These are phyloP conservation scores for Clarias fuscus DNA, from an alignment of 2,797 vertebrate species.

Conservation along the genomic window DNA sequence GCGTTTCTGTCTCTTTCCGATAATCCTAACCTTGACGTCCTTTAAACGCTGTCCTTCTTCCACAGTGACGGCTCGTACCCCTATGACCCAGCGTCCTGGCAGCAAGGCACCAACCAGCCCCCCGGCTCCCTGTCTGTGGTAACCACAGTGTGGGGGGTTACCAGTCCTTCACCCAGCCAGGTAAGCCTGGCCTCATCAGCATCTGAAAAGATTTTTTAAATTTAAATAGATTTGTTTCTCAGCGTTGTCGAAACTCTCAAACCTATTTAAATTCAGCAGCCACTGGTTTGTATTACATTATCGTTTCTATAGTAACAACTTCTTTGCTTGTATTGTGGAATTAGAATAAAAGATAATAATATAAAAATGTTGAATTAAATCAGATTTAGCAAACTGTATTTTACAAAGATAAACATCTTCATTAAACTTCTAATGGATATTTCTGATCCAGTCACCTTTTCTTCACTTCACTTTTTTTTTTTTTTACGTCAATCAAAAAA, in stretches of 20 bases:
- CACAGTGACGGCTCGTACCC: slow-evolving; percentile 92
- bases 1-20: slow-evolving; percentile 2
- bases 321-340: too few relatives aligned
- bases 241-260: neutral
- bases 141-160: slow-evolving; percentile 97
- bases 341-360: too few relatives aligned
- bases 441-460: neutral
- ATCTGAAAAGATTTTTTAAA: neutral
- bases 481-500: neutral
- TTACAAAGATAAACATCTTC: too few relatives aligned
- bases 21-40: slow-evolving; percentile 30
- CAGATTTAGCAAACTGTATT: neutral
- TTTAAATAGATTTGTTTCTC: neutral
- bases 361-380: too few relatives aligned
- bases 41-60: slow-evolving; percentile 55
- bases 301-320: too few relatives aligned
- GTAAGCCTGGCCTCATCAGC: slow-evolving; percentile 67
- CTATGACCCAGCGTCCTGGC: slow-evolving; percentile 88
- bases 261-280: neutral
- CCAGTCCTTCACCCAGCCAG: slow-evolving; percentile 93
- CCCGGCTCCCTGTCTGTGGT: slow-evolving; percentile 93
- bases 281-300: neutral
- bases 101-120: slow-evolving; percentile 91
- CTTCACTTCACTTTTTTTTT: neutral
- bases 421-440: too few relatives aligned